A percentile compares a stretch with the other conserved stretches of the same genome.
Evolutionary conservation across 2,797 vertebrate species (phyloP).

Genomic region (Mormyrops boulengeri): DNA sequence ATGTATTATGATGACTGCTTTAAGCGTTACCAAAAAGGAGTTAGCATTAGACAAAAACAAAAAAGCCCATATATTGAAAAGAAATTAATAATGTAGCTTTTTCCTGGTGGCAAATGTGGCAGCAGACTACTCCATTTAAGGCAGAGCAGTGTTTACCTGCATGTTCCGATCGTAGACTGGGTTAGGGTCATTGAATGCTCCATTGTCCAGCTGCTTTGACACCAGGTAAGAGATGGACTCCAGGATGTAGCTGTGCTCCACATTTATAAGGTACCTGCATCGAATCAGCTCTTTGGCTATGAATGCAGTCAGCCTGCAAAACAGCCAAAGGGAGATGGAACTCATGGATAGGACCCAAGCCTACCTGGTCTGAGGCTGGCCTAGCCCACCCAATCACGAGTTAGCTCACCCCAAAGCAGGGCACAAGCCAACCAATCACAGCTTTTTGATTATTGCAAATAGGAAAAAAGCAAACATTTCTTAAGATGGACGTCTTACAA

Average conservation of each 20-base stretch:
- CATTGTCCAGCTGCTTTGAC: constrained; percentile 41
- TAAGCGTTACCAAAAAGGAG: background rate
- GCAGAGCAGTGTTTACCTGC: constrained; percentile 44
- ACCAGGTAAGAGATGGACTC: constrained; percentile 51
- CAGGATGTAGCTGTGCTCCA: constrained; percentile 44
- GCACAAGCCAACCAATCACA: background rate
- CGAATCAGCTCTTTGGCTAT: constrained; percentile 59
- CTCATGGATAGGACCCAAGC: background rate
- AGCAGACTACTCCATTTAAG: background rate
- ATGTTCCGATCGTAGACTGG: constrained; percentile 45
- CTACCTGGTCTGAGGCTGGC: too few species aligned
- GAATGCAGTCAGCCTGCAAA: constrained; percentile 60
- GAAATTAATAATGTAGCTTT: background rate
- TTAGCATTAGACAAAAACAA: background rate
- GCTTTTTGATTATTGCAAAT: background rate
- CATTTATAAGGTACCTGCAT: constrained; percentile 33
- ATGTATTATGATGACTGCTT: background rate
- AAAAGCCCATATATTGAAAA: background rate
- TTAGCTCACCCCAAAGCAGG: background rate
- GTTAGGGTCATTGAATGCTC: constrained; percentile 51
- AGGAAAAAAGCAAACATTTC: background rate
- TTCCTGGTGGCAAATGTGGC: background rate
- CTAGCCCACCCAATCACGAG: background rate
- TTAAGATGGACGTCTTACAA: background rate
- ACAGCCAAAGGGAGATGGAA: background rate